These are phyloP conservation scores for Heteropelma amictum DNA, from an alignment of 2,888 invertebrate genomes.

Conservation along the genomic window DNA sequence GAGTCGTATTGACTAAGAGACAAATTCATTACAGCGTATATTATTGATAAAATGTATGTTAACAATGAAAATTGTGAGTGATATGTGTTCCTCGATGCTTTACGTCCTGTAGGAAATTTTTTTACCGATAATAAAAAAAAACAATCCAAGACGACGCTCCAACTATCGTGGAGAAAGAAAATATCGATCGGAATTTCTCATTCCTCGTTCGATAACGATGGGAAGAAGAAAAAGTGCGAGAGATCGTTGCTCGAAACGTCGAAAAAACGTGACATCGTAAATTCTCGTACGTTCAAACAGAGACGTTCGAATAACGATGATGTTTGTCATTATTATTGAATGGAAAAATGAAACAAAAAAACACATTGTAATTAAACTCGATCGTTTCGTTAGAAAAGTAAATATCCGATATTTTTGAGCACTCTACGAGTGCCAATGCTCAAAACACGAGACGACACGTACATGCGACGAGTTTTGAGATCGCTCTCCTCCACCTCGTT, in stretches of 20 bases:
- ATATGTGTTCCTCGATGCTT: constrained; percentile 49
- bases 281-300: not conserved
- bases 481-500: not conserved
- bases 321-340: constrained; percentile 31
- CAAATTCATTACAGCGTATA: not conserved
- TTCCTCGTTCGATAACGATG: too few relatives aligned
- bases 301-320: not conserved
- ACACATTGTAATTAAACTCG: constrained; percentile 24
- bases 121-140: not conserved
- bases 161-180: too few relatives aligned
- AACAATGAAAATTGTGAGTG: not conserved
- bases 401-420: constrained; percentile 54
- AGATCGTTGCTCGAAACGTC: too few relatives aligned
- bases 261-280: too few relatives aligned
- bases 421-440: constrained; percentile 58
- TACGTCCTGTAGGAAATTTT: constrained; percentile 48
- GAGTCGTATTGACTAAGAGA: not conserved
- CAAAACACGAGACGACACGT: constrained; percentile 42
- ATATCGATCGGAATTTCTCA: not conserved
- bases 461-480: not conserved
- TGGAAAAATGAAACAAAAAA: not conserved
- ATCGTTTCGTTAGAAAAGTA: constrained; percentile 47
- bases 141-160: not conserved
- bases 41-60: not conserved
- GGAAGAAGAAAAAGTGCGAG: too few relatives aligned